Evolutionary conservation across 2,113 vertebrate genomes (phyloP), one percentile per base, ranked within the genome.

Genomic region (Saguinus midas): DNA sequence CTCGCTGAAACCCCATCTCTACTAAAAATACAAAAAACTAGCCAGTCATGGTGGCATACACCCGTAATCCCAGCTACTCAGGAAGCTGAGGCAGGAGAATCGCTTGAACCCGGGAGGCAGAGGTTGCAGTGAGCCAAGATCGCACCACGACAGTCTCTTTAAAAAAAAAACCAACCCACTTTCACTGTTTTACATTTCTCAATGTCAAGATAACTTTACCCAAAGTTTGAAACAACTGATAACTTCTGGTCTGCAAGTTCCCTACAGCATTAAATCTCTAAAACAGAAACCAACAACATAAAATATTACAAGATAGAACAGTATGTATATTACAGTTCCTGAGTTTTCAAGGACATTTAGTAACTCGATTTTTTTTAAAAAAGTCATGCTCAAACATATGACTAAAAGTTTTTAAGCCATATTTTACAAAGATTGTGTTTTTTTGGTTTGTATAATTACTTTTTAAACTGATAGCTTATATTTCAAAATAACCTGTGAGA

Each of bases 261-360:
- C 7, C 61, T 64, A 66, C 0, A 52, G 55, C 35, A 72, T 37
- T 79, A 83, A 70, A 55, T 94, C 64, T 80, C 61, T 57, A 73
- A 55, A 84, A n/a, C 14, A 82, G 29, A 90, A 80, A 91, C 61
- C 57, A 88, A 61, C 27, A 87, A n/a, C 21, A 75, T 6, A 18
- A 2, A 52, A 10, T 16, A 72, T 55, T 79, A 73, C 1, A 29
- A 79, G n/a, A 52, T 73, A n/a, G 16, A 92, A 72, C 57, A 88
- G 18, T 55, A 76, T 16, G 2, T n/a, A 43, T 45, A 57, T 84
- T 87, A 86, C n/a, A 93, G 64, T 80, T 75, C 6, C 75, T 87
- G 37, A 87, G 70, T 96, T 92, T 86, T 90, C 96, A 95, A 96
- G 43, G 64, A 87, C 58, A 91, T 83, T 83, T 23, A 87, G 21